Evolutionary conservation across 2,113 vertebrate genomes (phyloP), one percentile per base, ranked within the genome.

Genomic region (Neofelis nebulosa): DNA sequence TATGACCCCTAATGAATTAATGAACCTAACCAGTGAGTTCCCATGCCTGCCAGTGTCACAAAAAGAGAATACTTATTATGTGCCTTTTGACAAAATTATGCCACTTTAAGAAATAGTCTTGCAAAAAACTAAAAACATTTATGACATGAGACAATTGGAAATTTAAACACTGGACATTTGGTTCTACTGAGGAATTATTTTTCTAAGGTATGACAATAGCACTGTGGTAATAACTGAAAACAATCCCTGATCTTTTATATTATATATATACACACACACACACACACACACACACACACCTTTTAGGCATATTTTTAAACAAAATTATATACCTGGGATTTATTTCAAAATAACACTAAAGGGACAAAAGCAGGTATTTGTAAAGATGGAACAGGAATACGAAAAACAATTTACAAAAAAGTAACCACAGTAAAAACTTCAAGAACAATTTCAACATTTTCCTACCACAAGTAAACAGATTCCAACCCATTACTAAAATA

Each of bases 401-500:
- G 23, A 61, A 57, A 61, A 61, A 61, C 19, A 61, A 21, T 61
- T 61, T 61, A 61, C 57, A 23, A 82, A 93, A 86, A 86, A 29
- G 27, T 38, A 57, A 57, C 15, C 7, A 23, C 2, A 89, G 27
- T 86, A 55, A 88, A 90, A 78, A 45, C 6, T 79, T 57, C 61
- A 3, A 87, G 4, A 95, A 80, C 27, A 92, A 89, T 65, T 85
- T 38, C 57, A 12, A 68, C 55, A 73, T 79, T 63, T 94, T 73
- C 50, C 71, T 85, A 78, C 27, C 89, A 74, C 7, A 97, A 76
- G 25, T 95, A 93, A 92, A 79, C 87, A 63, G 12, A 89, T 76
- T 45, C 15, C 31, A 41, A 93, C 3, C 38, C 76, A 97, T 69
- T 94, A 83, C 36, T 95, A 90, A 94, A 95, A 86, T 80, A 83